A percentile compares a stretch with the other conserved stretches of the same genome.
Evolutionary conservation across 92 coral and sea anemone species (phyloP).

Genomic region (Porites lobata): DNA sequence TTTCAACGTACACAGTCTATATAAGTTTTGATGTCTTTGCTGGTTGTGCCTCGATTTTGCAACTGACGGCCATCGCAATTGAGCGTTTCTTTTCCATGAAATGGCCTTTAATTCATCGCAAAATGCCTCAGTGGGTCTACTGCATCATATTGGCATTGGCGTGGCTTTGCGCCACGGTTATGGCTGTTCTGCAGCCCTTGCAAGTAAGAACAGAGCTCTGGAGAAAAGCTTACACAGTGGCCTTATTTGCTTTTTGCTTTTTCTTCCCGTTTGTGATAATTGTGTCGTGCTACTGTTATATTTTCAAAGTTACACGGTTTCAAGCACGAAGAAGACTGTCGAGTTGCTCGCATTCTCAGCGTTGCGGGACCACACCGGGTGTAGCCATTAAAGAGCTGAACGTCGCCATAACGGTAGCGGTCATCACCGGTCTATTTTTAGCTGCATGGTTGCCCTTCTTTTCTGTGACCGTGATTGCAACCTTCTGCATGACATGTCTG

Average conservation of each 20-base stretch:
- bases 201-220: slow-evolving; percentile 44
- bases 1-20: slow-evolving; percentile 62
- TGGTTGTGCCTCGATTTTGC: slow-evolving; percentile 94
- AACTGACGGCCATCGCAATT: slow-evolving; percentile 89
- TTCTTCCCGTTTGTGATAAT: slow-evolving; percentile 77
- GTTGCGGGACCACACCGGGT: slow-evolving; percentile 70
- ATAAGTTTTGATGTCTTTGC: slow-evolving; percentile 84
- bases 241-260: slow-evolving; percentile 70
- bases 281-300: slow-evolving; percentile 67
- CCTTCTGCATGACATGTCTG: slow-evolving; percentile 57
- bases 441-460: slow-evolving; percentile 93
- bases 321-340: slow-evolving; percentile 64
- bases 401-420: slow-evolving; percentile 80
- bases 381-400: slow-evolving; percentile 75
- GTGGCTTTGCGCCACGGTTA: slow-evolving; percentile 69
- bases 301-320: slow-evolving; percentile 78
- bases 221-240: slow-evolving; percentile 61
- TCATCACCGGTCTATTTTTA: slow-evolving; percentile 80
- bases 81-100: slow-evolving; percentile 86
- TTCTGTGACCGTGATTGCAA: slow-evolving; percentile 68
- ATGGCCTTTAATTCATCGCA: slow-evolving; percentile 85
- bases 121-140: slow-evolving; percentile 68
- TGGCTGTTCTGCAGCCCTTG: slow-evolving; percentile 73
- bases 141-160: slow-evolving; percentile 69
- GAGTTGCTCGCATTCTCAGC: slow-evolving; percentile 39